phyloP scores from a whole-genome alignment of 2,888 invertebrate species.

The Oligia fasciuncula region DNA sequence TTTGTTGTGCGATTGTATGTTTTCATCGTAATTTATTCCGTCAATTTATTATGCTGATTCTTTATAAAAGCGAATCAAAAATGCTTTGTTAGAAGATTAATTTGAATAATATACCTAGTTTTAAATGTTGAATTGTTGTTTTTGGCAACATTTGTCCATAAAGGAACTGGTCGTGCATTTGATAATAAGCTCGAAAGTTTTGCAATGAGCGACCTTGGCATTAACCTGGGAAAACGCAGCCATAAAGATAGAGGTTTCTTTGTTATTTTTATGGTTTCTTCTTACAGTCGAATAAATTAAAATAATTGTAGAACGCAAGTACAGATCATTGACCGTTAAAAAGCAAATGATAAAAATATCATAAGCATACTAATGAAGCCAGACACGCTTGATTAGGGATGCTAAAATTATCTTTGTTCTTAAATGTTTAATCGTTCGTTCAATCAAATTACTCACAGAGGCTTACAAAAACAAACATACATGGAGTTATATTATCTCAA shows the following conservation, averaged over 20 bases:
- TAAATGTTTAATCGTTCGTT: conserved; percentile 33
- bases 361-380: conserved; percentile 37
- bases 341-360: conserved; percentile 30
- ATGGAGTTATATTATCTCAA: conserved; percentile 34
- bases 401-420: conserved; percentile 57
- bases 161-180: conserved; percentile 24
- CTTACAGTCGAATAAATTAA: not conserved
- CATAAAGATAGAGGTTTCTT: not conserved
- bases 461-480: conserved; percentile 32
- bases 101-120: conserved; percentile 41
- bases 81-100: conserved; percentile 5
- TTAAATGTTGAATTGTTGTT: conserved; percentile 33
- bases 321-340: conserved; percentile 39
- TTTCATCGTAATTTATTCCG: conserved; percentile 44
- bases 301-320: not conserved
- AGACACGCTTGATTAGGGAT: conserved; percentile 53
- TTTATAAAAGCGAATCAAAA: conserved; percentile 24
- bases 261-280: not conserved
- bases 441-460: conserved; percentile 48
- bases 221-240: not conserved
- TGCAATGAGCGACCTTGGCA: conserved; percentile 30
- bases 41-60: conserved; percentile 53
- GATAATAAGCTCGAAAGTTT: conserved; percentile 12
- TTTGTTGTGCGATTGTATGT: conserved; percentile 23
- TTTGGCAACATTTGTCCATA: conserved; percentile 27